These are phyloP conservation scores for Camelus bactrianus DNA, from an alignment of 2,113 vertebrate genomes.

Conservation along the genomic window DNA sequence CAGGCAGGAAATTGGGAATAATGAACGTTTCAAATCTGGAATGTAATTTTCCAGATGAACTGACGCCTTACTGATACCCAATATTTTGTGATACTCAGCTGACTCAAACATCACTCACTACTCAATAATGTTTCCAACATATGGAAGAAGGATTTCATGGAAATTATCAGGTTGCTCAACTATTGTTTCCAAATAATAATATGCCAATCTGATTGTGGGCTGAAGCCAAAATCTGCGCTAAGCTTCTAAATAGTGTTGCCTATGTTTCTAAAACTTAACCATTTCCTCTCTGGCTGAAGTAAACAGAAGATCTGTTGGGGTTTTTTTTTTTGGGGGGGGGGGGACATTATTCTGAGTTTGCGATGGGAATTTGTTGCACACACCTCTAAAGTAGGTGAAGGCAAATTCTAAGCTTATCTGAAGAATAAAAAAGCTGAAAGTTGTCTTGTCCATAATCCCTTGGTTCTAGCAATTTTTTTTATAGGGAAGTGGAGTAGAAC, in stretches of 20 bases:
- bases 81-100: slow-evolving; percentile 61
- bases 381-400: not conserved
- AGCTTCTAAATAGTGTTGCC: not conserved
- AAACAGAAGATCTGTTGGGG: not conserved
- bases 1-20: slow-evolving; percentile 41
- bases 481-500: not conserved
- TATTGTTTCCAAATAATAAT: slow-evolving; percentile 54
- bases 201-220: not conserved
- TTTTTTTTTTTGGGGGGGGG: not conserved
- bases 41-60: slow-evolving; percentile 61
- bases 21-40: slow-evolving; percentile 51
- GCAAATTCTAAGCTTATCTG: slow-evolving; percentile 17
- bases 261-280: slow-evolving; percentile 48
- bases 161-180: slow-evolving; percentile 54
- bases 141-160: slow-evolving; percentile 19
- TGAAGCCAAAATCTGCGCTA: slow-evolving; percentile 43
- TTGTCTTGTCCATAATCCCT: not conserved
- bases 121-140: slow-evolving; percentile 38
- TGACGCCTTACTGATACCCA: not conserved
- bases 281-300: slow-evolving; percentile 37
- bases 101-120: slow-evolving; percentile 38
- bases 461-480: not conserved
- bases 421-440: not conserved
- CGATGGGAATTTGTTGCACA: not conserved
- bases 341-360: not conserved